phyloP scores from a whole-genome alignment of 2,113 vertebrate species.

The Melospiza georgiana region DNA sequence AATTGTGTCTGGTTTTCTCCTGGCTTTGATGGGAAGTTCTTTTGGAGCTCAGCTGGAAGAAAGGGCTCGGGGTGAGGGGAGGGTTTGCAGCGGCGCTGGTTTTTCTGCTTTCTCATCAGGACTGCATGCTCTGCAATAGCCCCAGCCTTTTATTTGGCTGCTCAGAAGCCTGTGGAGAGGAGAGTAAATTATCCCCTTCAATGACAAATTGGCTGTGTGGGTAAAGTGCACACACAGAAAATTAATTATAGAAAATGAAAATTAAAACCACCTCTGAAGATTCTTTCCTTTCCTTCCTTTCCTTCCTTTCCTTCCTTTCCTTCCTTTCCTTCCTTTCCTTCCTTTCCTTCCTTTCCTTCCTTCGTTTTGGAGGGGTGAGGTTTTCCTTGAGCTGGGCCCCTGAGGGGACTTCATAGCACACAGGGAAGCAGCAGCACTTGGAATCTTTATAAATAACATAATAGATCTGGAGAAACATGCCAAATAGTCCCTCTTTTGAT shows the following conservation, averaged over 20 bases:
- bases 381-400: not conserved
- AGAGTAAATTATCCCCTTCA: not conserved
- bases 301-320: too few species aligned
- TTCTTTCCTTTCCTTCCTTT: too few species aligned
- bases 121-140: not conserved
- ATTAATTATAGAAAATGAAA: not conserved
- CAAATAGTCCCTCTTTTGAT: not conserved
- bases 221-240: not conserved
- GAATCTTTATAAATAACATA: not conserved
- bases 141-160: not conserved
- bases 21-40: constrained; percentile 57
- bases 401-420: not conserved
- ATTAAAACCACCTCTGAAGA: fast-evolving
- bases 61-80: not conserved
- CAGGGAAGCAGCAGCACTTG: not conserved
- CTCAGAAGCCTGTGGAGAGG: not conserved
- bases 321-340: too few species aligned
- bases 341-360: too few species aligned
- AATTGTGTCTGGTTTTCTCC: not conserved
- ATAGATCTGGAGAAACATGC: not conserved
- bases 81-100: not conserved
- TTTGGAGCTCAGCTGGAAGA: not conserved
- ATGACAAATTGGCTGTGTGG: not conserved
- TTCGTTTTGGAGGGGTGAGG: not conserved
- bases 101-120: constrained; percentile 2